phyloP scores from a whole-genome alignment of 2,113 vertebrate genomes.

The Ceratotherium simum region DNA sequence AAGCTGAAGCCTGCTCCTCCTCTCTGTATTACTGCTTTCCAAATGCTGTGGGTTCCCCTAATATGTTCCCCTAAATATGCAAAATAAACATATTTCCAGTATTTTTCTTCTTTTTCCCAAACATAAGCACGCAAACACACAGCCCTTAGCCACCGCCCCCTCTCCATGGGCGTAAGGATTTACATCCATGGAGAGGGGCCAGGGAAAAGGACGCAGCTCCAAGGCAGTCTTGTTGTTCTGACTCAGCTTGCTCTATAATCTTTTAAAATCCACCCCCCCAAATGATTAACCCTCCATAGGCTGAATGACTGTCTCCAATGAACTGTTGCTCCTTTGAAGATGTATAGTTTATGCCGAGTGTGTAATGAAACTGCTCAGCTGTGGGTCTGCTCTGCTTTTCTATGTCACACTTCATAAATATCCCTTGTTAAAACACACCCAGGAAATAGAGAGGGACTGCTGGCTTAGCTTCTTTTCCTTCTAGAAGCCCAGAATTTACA shows the following conservation, averaged over 20 bases:
- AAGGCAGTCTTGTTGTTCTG: background rate
- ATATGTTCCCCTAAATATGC: background rate
- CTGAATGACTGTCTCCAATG: fast-evolving
- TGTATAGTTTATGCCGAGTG: fast-evolving
- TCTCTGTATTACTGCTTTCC: background rate
- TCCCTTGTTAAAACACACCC: fast-evolving
- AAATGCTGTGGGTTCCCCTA: background rate
- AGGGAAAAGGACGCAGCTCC: background rate
- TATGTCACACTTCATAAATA: fast-evolving
- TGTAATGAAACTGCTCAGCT: background rate
- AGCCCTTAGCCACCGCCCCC: no score
- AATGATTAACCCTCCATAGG: background rate
- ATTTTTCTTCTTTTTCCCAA: background rate
- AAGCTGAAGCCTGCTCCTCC: background rate
- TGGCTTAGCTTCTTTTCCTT: background rate
- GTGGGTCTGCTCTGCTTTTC: background rate
- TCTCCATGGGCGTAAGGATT: background rate
- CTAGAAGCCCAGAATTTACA: background rate
- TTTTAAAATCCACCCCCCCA: background rate
- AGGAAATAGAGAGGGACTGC: background rate
- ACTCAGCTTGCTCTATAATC: background rate
- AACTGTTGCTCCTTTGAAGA: background rate
- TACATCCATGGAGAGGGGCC: no score
- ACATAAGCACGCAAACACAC: background rate
- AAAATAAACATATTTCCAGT: background rate